Evolutionary conservation across 2,797 vertebrate species (phyloP).

Genomic region (Microcaecilia unicolor): DNA sequence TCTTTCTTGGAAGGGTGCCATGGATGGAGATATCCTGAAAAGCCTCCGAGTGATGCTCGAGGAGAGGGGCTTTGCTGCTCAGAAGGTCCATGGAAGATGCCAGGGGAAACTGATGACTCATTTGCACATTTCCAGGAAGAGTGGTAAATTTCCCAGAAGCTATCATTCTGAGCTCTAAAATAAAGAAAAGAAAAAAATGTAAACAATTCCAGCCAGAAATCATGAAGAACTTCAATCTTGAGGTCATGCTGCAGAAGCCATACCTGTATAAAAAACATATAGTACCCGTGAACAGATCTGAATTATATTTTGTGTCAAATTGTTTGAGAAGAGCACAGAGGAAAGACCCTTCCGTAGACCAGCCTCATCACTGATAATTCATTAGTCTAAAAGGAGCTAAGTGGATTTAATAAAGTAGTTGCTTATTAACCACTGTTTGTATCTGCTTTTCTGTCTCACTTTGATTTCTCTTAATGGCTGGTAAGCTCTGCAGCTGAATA

Average conservation of each 20-base stretch:
- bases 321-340: too few species aligned
- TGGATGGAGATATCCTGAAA: slow-evolving; percentile 83
- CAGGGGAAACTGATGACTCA: slow-evolving; percentile 69
- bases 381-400: too few species aligned
- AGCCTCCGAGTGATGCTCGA: slow-evolving; percentile 40
- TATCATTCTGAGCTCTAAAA: slow-evolving; percentile 81
- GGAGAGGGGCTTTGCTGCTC: slow-evolving; percentile 58
- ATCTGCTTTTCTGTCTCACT: neutral
- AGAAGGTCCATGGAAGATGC: slow-evolving; percentile 88
- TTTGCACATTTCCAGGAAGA: slow-evolving; percentile 72
- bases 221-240: neutral
- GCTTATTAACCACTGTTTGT: too few species aligned
- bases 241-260: neutral
- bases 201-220: neutral
- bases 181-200: slow-evolving; percentile 12
- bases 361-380: too few species aligned
- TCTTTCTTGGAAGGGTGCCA: slow-evolving; percentile 87
- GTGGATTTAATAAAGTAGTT: too few species aligned
- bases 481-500: neutral
- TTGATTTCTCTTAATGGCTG: too few species aligned
- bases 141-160: slow-evolving; percentile 87
- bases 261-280: neutral
- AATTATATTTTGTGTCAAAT: too few species aligned
- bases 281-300: too few species aligned
- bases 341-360: too few species aligned